phyloP scores from a whole-genome alignment of 2,113 vertebrate genomes.

The Pachycephala philippinensis region DNA sequence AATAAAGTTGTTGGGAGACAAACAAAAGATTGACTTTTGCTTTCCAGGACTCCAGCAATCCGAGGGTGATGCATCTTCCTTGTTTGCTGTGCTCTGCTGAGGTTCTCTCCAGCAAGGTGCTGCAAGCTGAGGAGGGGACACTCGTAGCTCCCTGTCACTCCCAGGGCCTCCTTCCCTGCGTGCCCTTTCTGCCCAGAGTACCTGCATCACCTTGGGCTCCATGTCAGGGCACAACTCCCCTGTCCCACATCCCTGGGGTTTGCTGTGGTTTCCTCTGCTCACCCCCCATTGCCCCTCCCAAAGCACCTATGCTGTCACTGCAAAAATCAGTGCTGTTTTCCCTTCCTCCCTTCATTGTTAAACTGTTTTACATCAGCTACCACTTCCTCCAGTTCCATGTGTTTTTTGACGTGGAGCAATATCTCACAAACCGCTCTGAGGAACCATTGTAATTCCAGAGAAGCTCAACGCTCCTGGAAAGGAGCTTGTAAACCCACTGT shows the following conservation, averaged over 20 bases:
- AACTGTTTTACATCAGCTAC: not conserved
- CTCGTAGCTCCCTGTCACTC: rapidly evolving
- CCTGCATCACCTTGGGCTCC: not conserved
- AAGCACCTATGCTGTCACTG: not conserved
- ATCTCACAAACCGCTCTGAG: not conserved
- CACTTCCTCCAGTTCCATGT: not conserved
- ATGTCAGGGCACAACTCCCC: not conserved
- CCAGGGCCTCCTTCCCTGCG: not conserved
- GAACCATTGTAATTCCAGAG: not conserved
- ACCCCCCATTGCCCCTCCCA: not conserved
- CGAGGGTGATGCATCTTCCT: not conserved
- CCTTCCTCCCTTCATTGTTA: not conserved
- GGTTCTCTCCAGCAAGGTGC: not conserved
- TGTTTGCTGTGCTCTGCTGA: not conserved
- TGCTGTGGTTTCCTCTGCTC: not conserved
- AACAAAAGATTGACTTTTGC: not conserved
- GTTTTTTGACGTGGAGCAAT: not conserved
- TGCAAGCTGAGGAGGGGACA: not conserved
- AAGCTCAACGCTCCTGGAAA: not conserved
- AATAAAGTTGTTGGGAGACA: not conserved
- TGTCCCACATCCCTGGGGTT: not conserved
- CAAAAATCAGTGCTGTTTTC: not conserved
- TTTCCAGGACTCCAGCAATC: not conserved
- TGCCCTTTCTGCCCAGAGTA: not conserved
- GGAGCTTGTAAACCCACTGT: not conserved